A percentile compares a stretch with the other conserved stretches of the same genome.
Evolutionary conservation across 2,797 vertebrate species (phyloP).

Genomic region (Hemitrygon akajei): DNA sequence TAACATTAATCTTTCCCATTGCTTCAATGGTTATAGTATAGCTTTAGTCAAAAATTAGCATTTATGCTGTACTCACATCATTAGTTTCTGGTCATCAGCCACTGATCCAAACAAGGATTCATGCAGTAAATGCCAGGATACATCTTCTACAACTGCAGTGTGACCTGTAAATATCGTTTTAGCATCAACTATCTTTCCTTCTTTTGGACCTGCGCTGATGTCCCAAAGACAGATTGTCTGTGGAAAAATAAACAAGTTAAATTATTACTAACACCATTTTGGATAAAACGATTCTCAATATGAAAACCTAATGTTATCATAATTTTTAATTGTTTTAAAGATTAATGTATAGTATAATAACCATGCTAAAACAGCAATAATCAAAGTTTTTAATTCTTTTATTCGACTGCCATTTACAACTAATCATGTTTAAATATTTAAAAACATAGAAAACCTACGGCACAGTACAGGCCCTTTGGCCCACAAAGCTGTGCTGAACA

Average conservation of each 20-base stretch:
- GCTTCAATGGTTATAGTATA: neutral
- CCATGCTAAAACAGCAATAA: neutral
- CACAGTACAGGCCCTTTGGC: no score
- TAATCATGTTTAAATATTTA: neutral
- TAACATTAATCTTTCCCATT: neutral
- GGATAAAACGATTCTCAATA: neutral
- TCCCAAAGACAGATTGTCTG: conserved; percentile 94
- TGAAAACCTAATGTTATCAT: neutral
- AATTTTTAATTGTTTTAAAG: neutral
- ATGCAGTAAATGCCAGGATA: conserved; percentile 87
- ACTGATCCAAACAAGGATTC: conserved; percentile 89
- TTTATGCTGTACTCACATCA: conserved; percentile 69
- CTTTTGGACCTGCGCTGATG: conserved; percentile 74
- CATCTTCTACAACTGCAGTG: conserved; percentile 85
- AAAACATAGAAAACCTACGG: no score
- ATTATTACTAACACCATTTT: neutral
- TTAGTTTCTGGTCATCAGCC: conserved; percentile 90
- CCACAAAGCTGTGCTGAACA: no score
- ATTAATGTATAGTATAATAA: neutral
- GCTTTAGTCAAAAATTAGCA: neutral
- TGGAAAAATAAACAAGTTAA: conserved; percentile 34
- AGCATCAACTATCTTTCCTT: conserved; percentile 80
- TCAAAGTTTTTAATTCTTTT: no score
- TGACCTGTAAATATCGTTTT: conserved; percentile 87
- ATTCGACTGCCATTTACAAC: neutral